Conservation (phyloP, 2,113 vertebrate species). For the Plotosus lineatus region DNA sequence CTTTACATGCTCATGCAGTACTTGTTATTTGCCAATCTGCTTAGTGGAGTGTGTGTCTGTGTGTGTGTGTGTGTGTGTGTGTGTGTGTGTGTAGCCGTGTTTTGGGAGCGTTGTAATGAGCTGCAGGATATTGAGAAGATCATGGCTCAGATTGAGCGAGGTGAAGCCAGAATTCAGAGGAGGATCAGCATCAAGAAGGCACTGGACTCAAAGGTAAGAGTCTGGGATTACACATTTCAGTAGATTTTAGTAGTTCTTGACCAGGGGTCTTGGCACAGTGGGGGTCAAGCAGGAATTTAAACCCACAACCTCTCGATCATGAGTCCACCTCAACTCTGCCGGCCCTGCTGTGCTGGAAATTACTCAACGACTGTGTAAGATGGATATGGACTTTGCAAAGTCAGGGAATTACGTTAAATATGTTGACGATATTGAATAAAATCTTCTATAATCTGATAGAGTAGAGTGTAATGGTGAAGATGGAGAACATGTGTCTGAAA, state of each 20-base stretch:
- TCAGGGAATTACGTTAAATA: no score
- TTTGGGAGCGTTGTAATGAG: slow-evolving; percentile 98
- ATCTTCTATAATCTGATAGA: no score
- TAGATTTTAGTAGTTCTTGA: neutral
- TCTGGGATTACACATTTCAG: neutral
- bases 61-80: slow-evolving; percentile 29
- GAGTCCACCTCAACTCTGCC: no score
- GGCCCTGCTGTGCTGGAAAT: no score
- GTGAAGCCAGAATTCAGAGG: slow-evolving; percentile 96
- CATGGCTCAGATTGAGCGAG: slow-evolving; percentile 98
- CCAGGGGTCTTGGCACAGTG: neutral
- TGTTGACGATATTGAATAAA: no score
- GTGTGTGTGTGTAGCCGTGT: slow-evolving; percentile 81
- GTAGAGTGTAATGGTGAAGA: no score
- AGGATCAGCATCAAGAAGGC: slow-evolving; percentile 99
- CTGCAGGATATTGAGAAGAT: slow-evolving; percentile 99
- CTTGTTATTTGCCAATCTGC: neutral
- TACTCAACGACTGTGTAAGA: no score
- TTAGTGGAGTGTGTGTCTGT: neutral
- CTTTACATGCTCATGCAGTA: neutral
- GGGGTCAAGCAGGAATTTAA: no score
- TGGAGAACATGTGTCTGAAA: no score
- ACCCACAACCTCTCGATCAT: no score
- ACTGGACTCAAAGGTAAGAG: slow-evolving; percentile 90
- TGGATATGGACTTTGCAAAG: no score